Percentiles rank a stretch among this genome's conserved stretches.
Conservation (phyloP, 2,797 vertebrate species). For the Melanotaenia maccullochi region DNA sequence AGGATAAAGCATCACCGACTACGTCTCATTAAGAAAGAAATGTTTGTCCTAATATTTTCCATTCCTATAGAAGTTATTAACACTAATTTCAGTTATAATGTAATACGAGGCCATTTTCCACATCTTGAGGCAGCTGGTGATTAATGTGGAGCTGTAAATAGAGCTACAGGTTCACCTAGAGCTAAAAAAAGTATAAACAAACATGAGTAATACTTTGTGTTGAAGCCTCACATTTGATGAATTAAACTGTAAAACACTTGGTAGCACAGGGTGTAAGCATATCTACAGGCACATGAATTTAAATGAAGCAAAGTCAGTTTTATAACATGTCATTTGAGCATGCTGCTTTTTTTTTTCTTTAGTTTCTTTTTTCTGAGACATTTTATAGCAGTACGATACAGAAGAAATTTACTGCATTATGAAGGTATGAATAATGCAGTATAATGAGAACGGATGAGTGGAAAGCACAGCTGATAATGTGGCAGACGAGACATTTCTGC, state of each 20-base stretch:
- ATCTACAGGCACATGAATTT: not conserved
- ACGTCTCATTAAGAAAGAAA: constrained; percentile 45
- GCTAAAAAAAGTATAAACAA: not conserved
- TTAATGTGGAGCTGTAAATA: constrained; percentile 22
- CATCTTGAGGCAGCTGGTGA: constrained; percentile 44
- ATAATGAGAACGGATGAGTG: not conserved
- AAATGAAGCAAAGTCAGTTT: not conserved
- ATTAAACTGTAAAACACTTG: not conserved
- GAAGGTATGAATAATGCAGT: constrained; percentile 20
- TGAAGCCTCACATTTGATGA: constrained; percentile 2
- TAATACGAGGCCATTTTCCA: constrained; percentile 27
- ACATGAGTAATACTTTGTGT: not conserved
- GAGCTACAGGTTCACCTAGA: not conserved
- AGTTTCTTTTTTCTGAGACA: not conserved
- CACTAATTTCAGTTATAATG: constrained; percentile 43
- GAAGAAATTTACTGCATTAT: constrained; percentile 10
- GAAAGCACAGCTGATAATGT: constrained; percentile 7
- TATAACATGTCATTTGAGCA: not conserved
- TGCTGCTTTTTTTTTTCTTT: not conserved
- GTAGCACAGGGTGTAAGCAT: not conserved
- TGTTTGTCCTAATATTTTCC: constrained; percentile 27
- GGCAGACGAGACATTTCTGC: constrained; percentile 3
- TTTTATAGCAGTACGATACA: constrained; percentile 4
- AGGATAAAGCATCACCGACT: constrained; percentile 37
- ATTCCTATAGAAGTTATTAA: constrained; percentile 36